Evolutionary conservation across 2,797 vertebrate genomes (phyloP).

Genomic region (Pseudomugil tenellus): DNA sequence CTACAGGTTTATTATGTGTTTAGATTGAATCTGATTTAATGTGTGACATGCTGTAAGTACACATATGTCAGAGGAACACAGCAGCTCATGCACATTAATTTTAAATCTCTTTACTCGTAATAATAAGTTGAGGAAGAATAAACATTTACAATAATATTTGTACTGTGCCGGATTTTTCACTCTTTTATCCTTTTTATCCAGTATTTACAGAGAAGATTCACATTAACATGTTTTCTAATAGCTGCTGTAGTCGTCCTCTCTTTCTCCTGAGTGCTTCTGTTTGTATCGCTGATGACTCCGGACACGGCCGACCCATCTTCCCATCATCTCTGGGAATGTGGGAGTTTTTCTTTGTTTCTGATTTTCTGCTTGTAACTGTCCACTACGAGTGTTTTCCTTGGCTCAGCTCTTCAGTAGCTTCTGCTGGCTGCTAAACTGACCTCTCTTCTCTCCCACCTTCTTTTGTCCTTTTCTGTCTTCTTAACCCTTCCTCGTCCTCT

Average conservation of each 20-base stretch:
- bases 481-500: constrained; percentile 68
- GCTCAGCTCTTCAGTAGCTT: constrained; percentile 49
- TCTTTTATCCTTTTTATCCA: background rate
- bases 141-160: too few relatives aligned
- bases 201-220: constrained; percentile 6
- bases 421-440: constrained; percentile 80
- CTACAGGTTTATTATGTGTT: background rate
- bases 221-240: constrained; percentile 8
- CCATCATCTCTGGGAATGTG: constrained; percentile 19
- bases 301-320: constrained; percentile 35
- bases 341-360: background rate
- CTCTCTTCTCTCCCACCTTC: constrained; percentile 76
- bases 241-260: constrained; percentile 6
- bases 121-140: background rate
- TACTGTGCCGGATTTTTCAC: background rate
- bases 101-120: background rate
- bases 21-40: background rate
- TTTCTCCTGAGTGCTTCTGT: constrained; percentile 19
- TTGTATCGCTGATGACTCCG: constrained; percentile 30
- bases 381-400: constrained; percentile 50
- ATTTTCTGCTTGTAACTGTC: constrained; percentile 8
- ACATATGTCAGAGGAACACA: background rate
- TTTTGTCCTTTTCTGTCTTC: constrained; percentile 75
- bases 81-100: background rate
- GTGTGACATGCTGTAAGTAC: background rate